These are phyloP conservation scores for Trissonchulus latispiculum DNA, from an alignment of 2,888 invertebrate genomes.

Conservation along the genomic window DNA sequence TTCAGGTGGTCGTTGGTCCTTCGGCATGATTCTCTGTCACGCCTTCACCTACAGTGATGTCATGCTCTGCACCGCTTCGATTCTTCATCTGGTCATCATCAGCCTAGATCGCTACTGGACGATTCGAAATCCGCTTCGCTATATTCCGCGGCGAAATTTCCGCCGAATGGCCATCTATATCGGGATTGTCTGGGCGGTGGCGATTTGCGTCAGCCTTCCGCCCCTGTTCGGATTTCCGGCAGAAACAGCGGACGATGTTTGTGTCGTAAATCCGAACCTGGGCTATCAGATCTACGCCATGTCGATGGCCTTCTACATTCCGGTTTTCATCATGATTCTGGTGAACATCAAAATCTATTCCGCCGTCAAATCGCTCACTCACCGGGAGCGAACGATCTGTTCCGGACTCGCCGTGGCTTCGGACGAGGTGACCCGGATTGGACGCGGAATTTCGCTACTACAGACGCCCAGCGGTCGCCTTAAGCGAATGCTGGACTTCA, in stretches of 20 bases:
- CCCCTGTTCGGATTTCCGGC: neutral
- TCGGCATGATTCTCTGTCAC: neutral
- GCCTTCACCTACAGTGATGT: neutral
- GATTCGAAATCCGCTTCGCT: neutral
- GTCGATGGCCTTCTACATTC: neutral
- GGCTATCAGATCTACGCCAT: neutral
- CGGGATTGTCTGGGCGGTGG: neutral
- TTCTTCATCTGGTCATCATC: neutral
- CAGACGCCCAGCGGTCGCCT: no score
- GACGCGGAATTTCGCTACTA: neutral
- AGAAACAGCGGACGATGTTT: neutral
- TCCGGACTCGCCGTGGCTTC: neutral
- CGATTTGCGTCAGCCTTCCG: neutral
- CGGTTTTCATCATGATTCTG: neutral
- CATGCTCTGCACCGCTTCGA: constrained; percentile 1
- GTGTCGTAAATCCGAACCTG: neutral
- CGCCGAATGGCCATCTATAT: neutral
- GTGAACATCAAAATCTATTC: neutral
- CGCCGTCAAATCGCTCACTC: neutral
- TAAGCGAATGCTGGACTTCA: neutral
- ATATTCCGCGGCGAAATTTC: neutral
- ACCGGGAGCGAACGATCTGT: neutral
- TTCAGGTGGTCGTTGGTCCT: no score
- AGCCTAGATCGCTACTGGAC: constrained; percentile 1
- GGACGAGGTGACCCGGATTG: neutral